phyloP scores from a whole-genome alignment of 2,797 vertebrate genomes.

The Ciconia nigra region DNA sequence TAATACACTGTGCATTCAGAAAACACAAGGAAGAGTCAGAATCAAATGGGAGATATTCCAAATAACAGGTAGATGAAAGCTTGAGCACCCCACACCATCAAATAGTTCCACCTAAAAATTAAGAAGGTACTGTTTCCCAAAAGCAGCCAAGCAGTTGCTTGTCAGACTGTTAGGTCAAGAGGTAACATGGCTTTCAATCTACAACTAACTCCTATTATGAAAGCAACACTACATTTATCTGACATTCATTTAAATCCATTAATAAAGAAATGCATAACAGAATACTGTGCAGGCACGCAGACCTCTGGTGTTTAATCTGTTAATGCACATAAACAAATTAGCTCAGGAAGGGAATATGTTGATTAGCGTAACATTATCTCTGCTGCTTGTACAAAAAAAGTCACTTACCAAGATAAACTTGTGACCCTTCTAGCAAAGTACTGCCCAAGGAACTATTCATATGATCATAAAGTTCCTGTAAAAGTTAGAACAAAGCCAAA shows the following conservation, averaged over 20 bases:
- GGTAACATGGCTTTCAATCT: neutral
- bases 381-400: neutral
- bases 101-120: neutral
- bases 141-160: neutral
- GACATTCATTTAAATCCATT: neutral
- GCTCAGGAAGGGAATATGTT: neutral
- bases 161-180: neutral
- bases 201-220: neutral
- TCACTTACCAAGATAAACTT: conserved; percentile 90
- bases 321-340: neutral
- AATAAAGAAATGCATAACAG: neutral
- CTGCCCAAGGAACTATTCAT: conserved; percentile 93
- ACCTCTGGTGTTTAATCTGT: neutral
- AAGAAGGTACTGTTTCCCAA: neutral
- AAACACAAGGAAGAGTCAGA: neutral
- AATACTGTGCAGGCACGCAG: neutral
- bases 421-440: conserved; percentile 87
- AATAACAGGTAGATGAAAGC: neutral
- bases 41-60: neutral
- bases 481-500: neutral
- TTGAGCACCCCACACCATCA: neutral
- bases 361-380: neutral
- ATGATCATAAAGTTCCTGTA: conserved; percentile 95
- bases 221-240: neutral
- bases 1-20: neutral